Conservation (phyloP, 2,888 invertebrate genomes). For the Serripes groenlandicus region DNA sequence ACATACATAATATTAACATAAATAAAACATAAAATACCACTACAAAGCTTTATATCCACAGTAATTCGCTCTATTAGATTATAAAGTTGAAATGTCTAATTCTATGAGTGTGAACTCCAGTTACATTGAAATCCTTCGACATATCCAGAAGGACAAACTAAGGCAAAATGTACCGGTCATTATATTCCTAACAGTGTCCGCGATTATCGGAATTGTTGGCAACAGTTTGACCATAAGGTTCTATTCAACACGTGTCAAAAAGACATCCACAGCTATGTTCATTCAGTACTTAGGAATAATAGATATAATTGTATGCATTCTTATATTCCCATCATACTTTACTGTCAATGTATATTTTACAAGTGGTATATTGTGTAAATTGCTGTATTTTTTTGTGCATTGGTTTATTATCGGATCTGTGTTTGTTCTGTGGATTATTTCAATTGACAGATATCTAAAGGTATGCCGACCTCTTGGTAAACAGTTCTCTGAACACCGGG, state of each 20-base stretch:
- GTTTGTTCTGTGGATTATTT: conserved; percentile 7
- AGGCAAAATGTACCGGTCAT: conserved; percentile 25
- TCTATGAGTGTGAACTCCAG: too few relatives aligned
- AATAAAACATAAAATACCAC: too few relatives aligned
- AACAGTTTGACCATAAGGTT: conserved; percentile 40
- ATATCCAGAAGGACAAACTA: background rate
- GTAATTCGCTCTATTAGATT: too few relatives aligned
- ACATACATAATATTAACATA: too few relatives aligned
- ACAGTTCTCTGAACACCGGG: too few relatives aligned
- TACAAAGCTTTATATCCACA: too few relatives aligned
- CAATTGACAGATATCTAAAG: background rate
- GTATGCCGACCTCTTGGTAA: too few relatives aligned
- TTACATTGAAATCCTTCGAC: too few relatives aligned
- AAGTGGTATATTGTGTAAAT: conserved; percentile 18
- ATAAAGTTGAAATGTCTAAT: too few relatives aligned
- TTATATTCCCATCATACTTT: conserved; percentile 23
- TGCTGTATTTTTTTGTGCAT: conserved; percentile 49
- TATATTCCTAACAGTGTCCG: background rate
- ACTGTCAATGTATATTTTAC: conserved; percentile 32
- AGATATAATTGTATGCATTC: conserved; percentile 32
- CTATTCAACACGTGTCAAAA: conserved; percentile 10
- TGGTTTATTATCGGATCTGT: conserved; percentile 41
- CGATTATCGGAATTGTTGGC: conserved; percentile 24
- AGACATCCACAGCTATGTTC: conserved; percentile 26
- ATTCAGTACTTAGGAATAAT: conserved; percentile 25